Percentiles rank a stretch among this genome's conserved stretches.
Conservation (phyloP, 2,113 vertebrate species). For the Lophotis ruficrista region DNA sequence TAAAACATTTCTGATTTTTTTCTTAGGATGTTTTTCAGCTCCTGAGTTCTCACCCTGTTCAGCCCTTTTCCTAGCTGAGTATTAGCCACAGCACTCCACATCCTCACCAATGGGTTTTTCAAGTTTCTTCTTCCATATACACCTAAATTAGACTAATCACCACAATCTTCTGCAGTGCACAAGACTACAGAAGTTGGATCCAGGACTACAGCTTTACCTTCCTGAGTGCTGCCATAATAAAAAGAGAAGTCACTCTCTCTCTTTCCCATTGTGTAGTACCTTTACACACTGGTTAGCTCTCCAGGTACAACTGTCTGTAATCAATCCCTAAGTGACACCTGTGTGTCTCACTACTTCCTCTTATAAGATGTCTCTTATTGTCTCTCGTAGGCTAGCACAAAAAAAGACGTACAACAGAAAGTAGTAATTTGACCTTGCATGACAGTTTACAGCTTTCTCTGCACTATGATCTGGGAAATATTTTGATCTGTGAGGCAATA, state of each 20-base stretch:
- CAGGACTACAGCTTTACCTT: background rate
- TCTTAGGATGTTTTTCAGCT: background rate
- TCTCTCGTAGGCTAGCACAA: background rate
- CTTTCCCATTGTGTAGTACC: background rate
- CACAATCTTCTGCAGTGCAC: background rate
- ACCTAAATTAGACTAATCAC: background rate
- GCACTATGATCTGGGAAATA: background rate
- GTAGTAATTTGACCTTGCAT: background rate
- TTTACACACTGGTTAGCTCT: background rate
- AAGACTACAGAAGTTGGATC: background rate
- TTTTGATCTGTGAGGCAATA: conserved; percentile 18
- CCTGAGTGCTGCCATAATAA: background rate
- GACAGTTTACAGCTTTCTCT: conserved; percentile 21
- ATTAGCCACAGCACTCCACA: background rate
- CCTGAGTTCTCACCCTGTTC: background rate
- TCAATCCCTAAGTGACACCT: background rate
- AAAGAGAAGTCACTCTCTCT: background rate
- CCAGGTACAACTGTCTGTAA: background rate
- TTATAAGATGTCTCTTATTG: background rate
- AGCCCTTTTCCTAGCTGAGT: background rate
- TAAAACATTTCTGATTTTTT: background rate
- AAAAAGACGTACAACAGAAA: background rate
- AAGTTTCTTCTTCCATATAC: background rate
- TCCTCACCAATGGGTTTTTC: background rate
- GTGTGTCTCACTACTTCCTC: background rate